Base-by-base conservation (phyloP, 2,113 vertebrate genomes). In the Oncorhynchus gorbuscha region DNA sequence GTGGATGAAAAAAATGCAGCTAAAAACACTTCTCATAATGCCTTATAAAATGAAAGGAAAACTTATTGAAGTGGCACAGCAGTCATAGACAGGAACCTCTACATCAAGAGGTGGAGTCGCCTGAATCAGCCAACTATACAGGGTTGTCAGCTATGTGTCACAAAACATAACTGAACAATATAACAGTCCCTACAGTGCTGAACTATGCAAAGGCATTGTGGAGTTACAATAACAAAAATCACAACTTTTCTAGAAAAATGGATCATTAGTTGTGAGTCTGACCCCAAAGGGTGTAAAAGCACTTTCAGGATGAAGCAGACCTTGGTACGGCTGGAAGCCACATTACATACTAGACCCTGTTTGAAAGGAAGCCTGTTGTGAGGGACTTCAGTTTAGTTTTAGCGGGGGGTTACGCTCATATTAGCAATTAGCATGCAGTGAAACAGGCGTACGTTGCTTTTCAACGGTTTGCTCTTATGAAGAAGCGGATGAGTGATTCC, bases 1-100 rank as follows among this genome's bases (percentile, higher is more conserved):
- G 72, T 77, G 78, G 82, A 84, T 71, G 82, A 89, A 89, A 88
- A 88, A 91, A 91, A 85, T 92, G 89, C 89, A 66, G 84, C 85
- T 79, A 82, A 85, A 72, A 71, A 7, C 45, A 69, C 73, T 84
- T 45, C 66, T 82, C 39, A 32, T 22, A 39, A 69, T 69, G 3
- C 20, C 35, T 35, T 80, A 89, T 90, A 88, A 91, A 90, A 69
- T 86, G 65, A 74, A 64, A 55, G 68, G 24, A 73, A 39, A 71
- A 16, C 24, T 6, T 73, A n/a, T 55, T 58, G 67, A 24, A 62
- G 72, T 81, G 76, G 81, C 83, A 86, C 88, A 92, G 89, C 86
- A 91, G 73, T 81, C 30, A 48, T 4, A 73, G 81, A 89, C 83
- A 67, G 80, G 9, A 16, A 73, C 66, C 12, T 45, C 39, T 8